Evolutionary conservation across 2,888 invertebrate species (phyloP).

Genomic region (Noctua janthe): DNA sequence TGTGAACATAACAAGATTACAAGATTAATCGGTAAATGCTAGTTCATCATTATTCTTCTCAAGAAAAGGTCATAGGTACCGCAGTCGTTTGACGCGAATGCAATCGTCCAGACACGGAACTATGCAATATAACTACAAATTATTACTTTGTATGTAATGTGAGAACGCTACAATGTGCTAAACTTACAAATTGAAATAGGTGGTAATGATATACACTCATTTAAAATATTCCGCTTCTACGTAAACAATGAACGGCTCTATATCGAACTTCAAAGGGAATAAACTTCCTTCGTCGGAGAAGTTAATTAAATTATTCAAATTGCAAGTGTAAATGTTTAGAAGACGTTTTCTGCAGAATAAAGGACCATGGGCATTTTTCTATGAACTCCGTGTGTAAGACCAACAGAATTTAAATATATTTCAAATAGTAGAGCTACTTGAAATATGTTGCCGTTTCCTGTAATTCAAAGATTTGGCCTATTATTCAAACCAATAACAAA

Average conservation of each 20-base stretch:
- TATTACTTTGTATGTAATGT: constrained; percentile 3
- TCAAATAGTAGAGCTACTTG: neutral
- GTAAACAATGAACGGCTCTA: constrained; percentile 11
- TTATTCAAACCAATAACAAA: neutral
- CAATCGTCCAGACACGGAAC: neutral
- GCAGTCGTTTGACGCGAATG: neutral
- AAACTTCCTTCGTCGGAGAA: neutral
- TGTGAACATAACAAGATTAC: neutral
- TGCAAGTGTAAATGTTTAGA: neutral
- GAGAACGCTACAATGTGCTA: constrained; percentile 24
- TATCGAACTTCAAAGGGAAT: constrained; percentile 4
- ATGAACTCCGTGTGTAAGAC: neutral
- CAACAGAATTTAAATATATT: neutral
- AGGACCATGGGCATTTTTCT: neutral
- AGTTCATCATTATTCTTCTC: neutral
- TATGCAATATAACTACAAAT: constrained; percentile 12
- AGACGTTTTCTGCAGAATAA: neutral
- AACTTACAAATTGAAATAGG: constrained; percentile 40
- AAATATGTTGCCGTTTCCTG: neutral
- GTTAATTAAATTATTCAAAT: neutral
- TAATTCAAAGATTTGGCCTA: neutral
- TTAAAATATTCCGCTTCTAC: constrained; percentile 23
- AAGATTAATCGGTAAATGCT: neutral
- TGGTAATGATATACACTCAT: constrained; percentile 6
- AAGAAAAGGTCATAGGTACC: neutral